Percentiles rank a stretch among this genome's conserved stretches.
Conservation (phyloP, 2,113 vertebrate species). For the Penelope pileata region DNA sequence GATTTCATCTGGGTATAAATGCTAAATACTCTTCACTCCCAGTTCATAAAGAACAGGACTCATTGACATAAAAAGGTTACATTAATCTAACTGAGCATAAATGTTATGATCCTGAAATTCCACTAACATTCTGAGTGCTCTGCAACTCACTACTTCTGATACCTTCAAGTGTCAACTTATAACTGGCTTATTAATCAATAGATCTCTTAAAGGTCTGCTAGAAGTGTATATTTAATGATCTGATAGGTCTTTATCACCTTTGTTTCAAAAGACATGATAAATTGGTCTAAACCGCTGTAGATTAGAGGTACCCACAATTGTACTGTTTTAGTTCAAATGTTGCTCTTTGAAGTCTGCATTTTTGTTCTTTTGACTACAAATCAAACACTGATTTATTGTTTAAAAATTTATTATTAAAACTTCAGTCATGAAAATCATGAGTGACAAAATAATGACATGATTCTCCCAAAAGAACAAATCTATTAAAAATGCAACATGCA, state of each 20-base stretch:
- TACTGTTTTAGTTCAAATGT: neutral
- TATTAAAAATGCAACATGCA: neutral
- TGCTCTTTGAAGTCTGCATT: neutral
- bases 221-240: neutral
- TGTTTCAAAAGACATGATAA: neutral
- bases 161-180: neutral
- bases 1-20: neutral
- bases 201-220: neutral
- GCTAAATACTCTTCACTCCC: neutral
- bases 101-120: neutral
- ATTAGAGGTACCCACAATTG: neutral
- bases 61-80: neutral
- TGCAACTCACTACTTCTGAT: neutral
- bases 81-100: neutral
- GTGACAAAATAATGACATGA: neutral
- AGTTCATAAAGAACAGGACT: neutral
- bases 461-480: neutral
- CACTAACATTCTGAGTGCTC: neutral
- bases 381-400: constrained; percentile 1
- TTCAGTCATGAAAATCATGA: neutral
- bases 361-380: neutral
- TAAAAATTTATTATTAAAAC: neutral
- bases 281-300: neutral
- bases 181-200: neutral
- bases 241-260: neutral